Evolutionary conservation across 2,113 vertebrate genomes (phyloP).

Genomic region (Sprattus sprattus): DNA sequence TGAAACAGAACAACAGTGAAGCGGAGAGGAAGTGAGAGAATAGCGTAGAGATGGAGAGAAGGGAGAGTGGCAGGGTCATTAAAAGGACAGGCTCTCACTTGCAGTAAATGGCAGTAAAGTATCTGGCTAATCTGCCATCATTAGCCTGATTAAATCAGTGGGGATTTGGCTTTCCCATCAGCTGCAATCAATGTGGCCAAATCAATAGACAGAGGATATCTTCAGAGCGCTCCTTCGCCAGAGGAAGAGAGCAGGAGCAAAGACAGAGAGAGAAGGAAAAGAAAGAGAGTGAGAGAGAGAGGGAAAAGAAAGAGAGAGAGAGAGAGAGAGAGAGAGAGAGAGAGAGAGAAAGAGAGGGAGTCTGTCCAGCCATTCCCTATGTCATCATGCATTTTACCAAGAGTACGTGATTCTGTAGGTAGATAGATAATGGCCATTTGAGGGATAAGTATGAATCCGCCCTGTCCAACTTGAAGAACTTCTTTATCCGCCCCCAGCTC

Average conservation of each 20-base stretch:
- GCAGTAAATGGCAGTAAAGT: constrained; percentile 70
- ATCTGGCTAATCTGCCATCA: constrained; percentile 77
- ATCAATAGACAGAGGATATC: constrained; percentile 75
- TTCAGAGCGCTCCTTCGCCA: constrained; percentile 41
- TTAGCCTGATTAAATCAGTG: constrained; percentile 80
- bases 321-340: not conserved
- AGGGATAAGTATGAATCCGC: not conserved
- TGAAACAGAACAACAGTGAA: constrained; percentile 24
- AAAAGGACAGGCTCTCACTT: constrained; percentile 68
- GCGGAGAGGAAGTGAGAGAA: constrained; percentile 1
- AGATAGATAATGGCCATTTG: not conserved
- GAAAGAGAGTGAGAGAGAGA: not conserved
- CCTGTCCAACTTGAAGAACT: not conserved
- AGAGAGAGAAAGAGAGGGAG: not conserved
- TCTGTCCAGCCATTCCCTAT: not conserved
- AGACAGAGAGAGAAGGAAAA: not conserved
- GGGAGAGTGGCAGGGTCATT: constrained; percentile 64
- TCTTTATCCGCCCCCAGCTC: not conserved
- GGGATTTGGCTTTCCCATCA: constrained; percentile 76
- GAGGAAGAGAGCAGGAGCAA: constrained; percentile 19
- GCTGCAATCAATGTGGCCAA: constrained; percentile 73
- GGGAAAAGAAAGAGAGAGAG: not conserved
- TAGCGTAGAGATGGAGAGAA: constrained; percentile 25
- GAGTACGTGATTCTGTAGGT: not conserved
- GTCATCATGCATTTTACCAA: not conserved